Base-by-base conservation (phyloP, 2,888 invertebrate species). In the Drosophila falleni region DNA sequence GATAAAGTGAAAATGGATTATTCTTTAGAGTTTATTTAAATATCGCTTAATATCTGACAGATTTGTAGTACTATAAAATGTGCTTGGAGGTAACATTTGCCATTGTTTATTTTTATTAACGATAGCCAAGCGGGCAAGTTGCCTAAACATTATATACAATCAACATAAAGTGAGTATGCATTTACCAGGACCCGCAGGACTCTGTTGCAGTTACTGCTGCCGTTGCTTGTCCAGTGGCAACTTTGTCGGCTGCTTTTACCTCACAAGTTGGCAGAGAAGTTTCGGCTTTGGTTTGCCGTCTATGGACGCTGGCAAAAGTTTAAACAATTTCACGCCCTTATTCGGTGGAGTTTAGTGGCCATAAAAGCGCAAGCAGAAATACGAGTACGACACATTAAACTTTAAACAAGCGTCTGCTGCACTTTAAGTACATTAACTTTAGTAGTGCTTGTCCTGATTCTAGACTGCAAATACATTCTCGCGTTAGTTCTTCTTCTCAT, bases 261-360 rank as follows among this genome's bases (percentile, higher is more conserved):
- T 58, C 58, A n/a, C 41, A 44, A 66, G 29, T 47, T 44, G 55
- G 41, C 6, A 44, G 23, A n/a, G 31, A 71, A 76, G 49, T 76
- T 62, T 72, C 51, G 51, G 53, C 41, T 37, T 8, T 23, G 56
- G 33, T 46, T 63, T 46, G 42, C 33, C 54, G 41, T 53, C 63
- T 50, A 29, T 41, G 16, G 50, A 63, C 41, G 39, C 41, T 31
- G 62, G 62, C 39, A 42, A 71, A 69, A 69, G 75, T 69, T 84
- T 76, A 80, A 82, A 81, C 79, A 72, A 77, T 85, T 83, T 83
- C 71, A 82, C 82, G 77, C 80, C 75, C 64, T 56, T 65, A 55
- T 69, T 65, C 69, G 35, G 64, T 69, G 60, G 44, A 71, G 55
- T 77, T 78, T 78, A 67, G 71, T 47, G 75, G 56, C 68, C 79